phyloP scores from a whole-genome alignment of 1,140 invertebrate genomes.

The Diachasmimorpha longicaudata region DNA sequence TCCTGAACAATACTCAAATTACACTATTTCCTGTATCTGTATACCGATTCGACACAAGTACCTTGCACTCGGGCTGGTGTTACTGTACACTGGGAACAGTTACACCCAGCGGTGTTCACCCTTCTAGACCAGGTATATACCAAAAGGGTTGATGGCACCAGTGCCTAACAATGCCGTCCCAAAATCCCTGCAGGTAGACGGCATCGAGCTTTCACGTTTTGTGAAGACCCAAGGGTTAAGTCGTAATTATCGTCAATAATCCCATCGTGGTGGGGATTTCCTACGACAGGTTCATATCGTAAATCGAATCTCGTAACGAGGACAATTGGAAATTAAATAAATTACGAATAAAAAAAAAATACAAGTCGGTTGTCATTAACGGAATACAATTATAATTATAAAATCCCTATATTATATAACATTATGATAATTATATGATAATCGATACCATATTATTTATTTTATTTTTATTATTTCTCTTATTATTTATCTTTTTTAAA shows the following conservation, averaged over 20 bases:
- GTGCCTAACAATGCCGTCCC: constrained; percentile 12
- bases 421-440: too few species aligned
- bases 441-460: too few species aligned
- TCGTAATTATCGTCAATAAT: constrained; percentile 39
- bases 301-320: too few species aligned
- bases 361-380: too few species aligned
- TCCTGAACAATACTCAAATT: not conserved
- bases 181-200: constrained; percentile 23
- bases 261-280: constrained; percentile 20
- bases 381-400: too few species aligned
- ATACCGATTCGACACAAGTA: constrained; percentile 16
- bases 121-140: constrained; percentile 27
- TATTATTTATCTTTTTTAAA: not conserved
- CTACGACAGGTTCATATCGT: not conserved
- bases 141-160: constrained; percentile 30
- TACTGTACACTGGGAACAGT: not conserved
- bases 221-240: constrained; percentile 28
- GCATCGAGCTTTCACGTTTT: constrained; percentile 23
- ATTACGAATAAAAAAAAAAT: too few species aligned
- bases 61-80: not conserved
- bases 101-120: not conserved
- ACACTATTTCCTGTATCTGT: not conserved
- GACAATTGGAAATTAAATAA: too few species aligned
- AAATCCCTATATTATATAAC: too few species aligned
- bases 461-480: not conserved